Conservation (phyloP, 2,888 invertebrate species). For the Scaptomyza cyrtandrae region DNA sequence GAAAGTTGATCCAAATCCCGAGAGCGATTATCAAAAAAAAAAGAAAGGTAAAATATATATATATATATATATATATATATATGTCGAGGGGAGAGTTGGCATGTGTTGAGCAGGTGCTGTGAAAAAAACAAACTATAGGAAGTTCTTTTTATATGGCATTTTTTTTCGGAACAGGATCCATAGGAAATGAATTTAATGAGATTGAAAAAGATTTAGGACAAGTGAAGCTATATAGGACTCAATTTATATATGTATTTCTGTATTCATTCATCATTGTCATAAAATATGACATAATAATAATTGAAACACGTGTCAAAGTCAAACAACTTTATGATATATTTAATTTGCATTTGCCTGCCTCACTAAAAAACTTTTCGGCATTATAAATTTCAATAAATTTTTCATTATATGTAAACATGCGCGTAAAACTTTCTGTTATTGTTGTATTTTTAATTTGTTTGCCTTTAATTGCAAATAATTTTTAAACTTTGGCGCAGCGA, state of each 20-base stretch:
- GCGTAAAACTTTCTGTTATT: slow-evolving; percentile 40
- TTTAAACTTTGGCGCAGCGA: slow-evolving; percentile 54
- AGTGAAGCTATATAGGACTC: too few species aligned
- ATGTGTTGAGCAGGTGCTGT: slow-evolving; percentile 52
- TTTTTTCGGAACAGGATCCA: slow-evolving; percentile 21
- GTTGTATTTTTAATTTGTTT: slow-evolving; percentile 75
- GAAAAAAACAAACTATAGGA: slow-evolving; percentile 29
- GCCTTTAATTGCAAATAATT: slow-evolving; percentile 80
- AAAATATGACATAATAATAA: slow-evolving; percentile 18
- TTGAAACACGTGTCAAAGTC: slow-evolving; percentile 45
- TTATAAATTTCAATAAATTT: slow-evolving; percentile 61
- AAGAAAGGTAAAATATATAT: slow-evolving; percentile 20
- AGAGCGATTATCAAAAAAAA: slow-evolving; percentile 57
- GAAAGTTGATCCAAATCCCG: slow-evolving; percentile 78
- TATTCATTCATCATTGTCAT: neutral
- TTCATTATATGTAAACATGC: slow-evolving; percentile 64
- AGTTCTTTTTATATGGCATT: slow-evolving; percentile 20
- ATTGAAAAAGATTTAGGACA: neutral
- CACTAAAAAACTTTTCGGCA: slow-evolving; percentile 24
- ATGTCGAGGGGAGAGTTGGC: slow-evolving; percentile 24
- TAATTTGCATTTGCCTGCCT: slow-evolving; percentile 31
- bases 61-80: neutral
- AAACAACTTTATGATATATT: slow-evolving; percentile 24
- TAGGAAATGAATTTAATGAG: slow-evolving; percentile 28
- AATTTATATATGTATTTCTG: too few species aligned